Evolutionary conservation across 2,113 vertebrate species (phyloP), one percentile per base, ranked within the genome.

Genomic region (Himantopus leucocephalus): DNA sequence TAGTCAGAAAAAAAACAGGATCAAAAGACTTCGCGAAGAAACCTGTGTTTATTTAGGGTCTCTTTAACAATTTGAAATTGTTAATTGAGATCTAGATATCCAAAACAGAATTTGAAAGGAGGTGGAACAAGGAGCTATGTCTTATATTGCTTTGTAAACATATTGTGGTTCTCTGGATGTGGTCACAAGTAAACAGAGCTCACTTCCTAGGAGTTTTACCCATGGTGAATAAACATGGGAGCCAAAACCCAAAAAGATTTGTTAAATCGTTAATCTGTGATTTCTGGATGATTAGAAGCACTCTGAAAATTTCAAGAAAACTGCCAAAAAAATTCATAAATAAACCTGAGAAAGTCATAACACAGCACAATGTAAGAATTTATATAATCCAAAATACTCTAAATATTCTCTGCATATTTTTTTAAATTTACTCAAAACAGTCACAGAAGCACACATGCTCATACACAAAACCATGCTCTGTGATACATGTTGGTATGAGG

Each of bases 161-260:
- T 12, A 26, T 20, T 48, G 19, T 67, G 7, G 2, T 66, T 81
- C 3, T 2, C n/a, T 70, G 55, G 15, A 21, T 37, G 7, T 1
- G 1, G 5, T 73, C 55, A 58, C 12, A 70, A 60, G 6, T 23
- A 10, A 85, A 48, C 10, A 74, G 50, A 62, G 7, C 13, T 59
- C 47, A 58, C 21, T 41, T 56, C 26, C 43, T 52, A 39, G 5
- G 26, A n/a, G 5, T 63, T 74, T 29, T 63, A 20, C 5, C 4
- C 8, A 8, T 10, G 19, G 2, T 48, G 17, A 53, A 23, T 15
- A 59, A 88, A 67, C 10, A 74, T 0, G 0, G 1, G 5, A 73
- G 13, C 2, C 16, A 62, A 72, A 85, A 24, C 0, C 7, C 0
- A 0, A 85, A 56, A 24, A 35, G 1, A 41, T 45, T 55, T 43